Percentiles rank a stretch among this genome's conserved stretches.
These are phyloP conservation scores for Meles meles DNA, from an alignment of 2,113 vertebrate species.

Conservation along the genomic window DNA sequence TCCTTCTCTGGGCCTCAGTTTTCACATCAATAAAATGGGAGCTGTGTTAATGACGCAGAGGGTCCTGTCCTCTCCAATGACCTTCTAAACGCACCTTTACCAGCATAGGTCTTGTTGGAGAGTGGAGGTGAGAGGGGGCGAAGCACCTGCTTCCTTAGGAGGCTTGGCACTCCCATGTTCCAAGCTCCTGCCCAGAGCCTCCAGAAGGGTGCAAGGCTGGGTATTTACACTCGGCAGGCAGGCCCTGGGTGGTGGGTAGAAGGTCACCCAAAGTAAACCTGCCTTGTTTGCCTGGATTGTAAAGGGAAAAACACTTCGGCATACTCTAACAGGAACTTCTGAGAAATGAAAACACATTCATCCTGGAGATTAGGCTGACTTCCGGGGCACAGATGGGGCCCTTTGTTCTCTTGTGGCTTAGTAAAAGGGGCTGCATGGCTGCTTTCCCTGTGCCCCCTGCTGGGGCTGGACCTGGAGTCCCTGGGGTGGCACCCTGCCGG, in stretches of 20 bases:
- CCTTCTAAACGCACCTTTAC: neutral
- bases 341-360: constrained; percentile 72
- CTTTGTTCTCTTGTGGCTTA: constrained; percentile 61
- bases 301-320: constrained; percentile 77
- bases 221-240: constrained; percentile 74
- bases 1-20: neutral
- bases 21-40: neutral
- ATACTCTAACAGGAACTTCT: constrained; percentile 69
- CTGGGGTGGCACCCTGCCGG: neutral
- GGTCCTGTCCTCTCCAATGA: neutral
- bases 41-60: neutral
- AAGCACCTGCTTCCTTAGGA: neutral
- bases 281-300: constrained; percentile 71
- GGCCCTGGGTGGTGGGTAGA: constrained; percentile 72
- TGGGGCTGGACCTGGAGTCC: neutral
- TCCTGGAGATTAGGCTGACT: constrained; percentile 73
- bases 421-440: neutral
- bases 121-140: neutral
- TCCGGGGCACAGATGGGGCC: constrained; percentile 62
- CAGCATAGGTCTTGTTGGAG: neutral
- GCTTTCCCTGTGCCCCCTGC: neutral
- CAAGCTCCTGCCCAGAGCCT: neutral
- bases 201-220: constrained; percentile 33
- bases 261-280: constrained; percentile 82
- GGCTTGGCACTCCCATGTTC: neutral